Conservation (phyloP, 2,113 vertebrate species). For the Oncorhynchus masou region DNA sequence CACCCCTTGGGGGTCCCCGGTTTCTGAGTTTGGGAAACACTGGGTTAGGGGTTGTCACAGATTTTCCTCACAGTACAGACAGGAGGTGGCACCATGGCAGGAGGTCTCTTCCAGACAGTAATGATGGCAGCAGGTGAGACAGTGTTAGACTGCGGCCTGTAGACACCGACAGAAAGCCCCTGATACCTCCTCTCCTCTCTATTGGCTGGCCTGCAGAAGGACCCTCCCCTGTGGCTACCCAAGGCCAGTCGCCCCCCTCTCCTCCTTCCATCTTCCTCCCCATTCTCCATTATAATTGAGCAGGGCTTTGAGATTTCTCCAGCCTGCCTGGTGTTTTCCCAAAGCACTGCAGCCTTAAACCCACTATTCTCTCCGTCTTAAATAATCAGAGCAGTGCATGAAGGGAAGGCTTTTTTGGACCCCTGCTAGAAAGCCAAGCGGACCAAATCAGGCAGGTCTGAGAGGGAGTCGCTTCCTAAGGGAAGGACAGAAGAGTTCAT, state of each 20-base stretch:
- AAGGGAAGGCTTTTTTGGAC: slow-evolving; percentile 79
- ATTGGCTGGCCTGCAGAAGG: slow-evolving; percentile 69
- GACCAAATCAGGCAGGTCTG: slow-evolving; percentile 80
- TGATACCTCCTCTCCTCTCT: slow-evolving; percentile 64
- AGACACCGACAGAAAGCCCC: slow-evolving; percentile 63
- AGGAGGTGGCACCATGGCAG: slow-evolving; percentile 21
- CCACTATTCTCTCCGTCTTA: slow-evolving; percentile 20
- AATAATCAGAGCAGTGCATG: slow-evolving; percentile 73
- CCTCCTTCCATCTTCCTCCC: slow-evolving; percentile 45
- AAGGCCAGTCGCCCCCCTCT: slow-evolving; percentile 73
- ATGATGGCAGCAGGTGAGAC: slow-evolving; percentile 62
- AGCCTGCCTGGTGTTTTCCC: slow-evolving; percentile 78
- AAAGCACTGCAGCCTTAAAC: slow-evolving; percentile 34
- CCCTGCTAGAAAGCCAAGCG: slow-evolving; percentile 76
- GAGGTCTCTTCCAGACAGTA: slow-evolving; percentile 40
- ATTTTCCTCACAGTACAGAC: too few relatives aligned
- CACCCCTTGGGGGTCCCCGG: too few relatives aligned
- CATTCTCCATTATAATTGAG: slow-evolving; percentile 86
- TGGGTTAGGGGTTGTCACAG: too few relatives aligned
- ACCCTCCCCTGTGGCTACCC: slow-evolving; percentile 74
- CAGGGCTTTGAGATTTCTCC: slow-evolving; percentile 84
- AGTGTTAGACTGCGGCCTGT: slow-evolving; percentile 65
- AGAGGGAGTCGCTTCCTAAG: slow-evolving; percentile 68
- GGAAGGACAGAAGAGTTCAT: slow-evolving; percentile 29
- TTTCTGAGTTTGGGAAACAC: too few relatives aligned